A percentile compares a stretch with the other conserved stretches of the same genome.
Evolutionary conservation across 2,113 vertebrate species (phyloP).

Genomic region (Brachyhypopomus occidentalis): DNA sequence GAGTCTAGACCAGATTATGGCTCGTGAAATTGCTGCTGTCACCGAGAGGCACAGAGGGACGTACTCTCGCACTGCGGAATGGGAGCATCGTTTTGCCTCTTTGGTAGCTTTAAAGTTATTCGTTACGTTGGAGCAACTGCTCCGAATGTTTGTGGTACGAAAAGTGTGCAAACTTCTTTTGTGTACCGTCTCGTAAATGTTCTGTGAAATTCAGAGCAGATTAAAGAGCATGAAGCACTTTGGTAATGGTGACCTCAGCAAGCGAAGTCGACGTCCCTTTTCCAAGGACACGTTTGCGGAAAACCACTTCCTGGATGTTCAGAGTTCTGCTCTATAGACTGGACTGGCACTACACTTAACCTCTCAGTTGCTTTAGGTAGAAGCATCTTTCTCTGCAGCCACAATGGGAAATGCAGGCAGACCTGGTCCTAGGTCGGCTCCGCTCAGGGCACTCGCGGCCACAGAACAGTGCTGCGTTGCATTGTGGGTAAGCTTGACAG

Average conservation of each 20-base stretch:
- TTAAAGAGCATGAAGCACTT: background rate
- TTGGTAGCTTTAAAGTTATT: conserved; percentile 19
- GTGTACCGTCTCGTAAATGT: background rate
- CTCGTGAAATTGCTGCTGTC: conserved; percentile 1
- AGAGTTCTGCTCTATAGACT: background rate
- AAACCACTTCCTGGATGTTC: background rate
- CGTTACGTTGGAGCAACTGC: background rate
- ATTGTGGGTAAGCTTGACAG: background rate
- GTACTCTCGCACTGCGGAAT: background rate
- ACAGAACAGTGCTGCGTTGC: background rate
- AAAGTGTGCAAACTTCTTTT: background rate
- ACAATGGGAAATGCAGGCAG: background rate
- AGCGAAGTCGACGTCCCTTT: background rate
- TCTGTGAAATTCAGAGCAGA: background rate
- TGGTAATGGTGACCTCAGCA: background rate
- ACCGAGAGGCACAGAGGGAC: conserved; percentile 6
- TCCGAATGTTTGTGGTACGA: background rate
- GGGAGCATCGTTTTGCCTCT: background rate
- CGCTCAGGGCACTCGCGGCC: background rate
- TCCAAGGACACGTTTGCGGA: background rate
- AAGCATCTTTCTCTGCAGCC: background rate
- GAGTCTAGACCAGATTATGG: conserved; percentile 10
- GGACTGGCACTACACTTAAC: background rate
- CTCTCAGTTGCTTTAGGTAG: background rate
- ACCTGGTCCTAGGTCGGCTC: background rate